A percentile compares a stretch with the other conserved stretches of the same genome.
Evolutionary conservation across 2,797 vertebrate species (phyloP).

Genomic region (Florisuga fusca): DNA sequence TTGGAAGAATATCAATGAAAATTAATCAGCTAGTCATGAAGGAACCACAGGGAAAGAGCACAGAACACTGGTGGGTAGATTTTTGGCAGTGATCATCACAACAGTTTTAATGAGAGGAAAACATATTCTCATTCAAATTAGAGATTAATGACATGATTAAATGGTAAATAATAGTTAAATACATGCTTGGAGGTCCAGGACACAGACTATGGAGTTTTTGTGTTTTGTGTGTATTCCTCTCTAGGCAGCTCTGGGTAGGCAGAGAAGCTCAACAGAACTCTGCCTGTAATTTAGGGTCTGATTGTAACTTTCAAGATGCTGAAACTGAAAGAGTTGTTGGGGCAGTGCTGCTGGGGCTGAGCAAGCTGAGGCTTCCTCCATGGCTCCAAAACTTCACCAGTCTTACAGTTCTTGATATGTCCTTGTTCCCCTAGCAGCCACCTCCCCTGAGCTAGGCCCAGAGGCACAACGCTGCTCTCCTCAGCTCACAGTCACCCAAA

Average conservation of each 20-base stretch:
- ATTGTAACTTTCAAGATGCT: not conserved
- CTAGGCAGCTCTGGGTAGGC: not conserved
- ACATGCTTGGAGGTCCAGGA: conserved; percentile 61
- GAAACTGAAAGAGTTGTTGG: not conserved
- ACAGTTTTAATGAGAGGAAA: conserved; percentile 74
- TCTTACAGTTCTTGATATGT: not conserved
- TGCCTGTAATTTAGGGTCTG: conserved; percentile 29
- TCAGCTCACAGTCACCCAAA: not conserved
- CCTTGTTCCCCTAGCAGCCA: not conserved
- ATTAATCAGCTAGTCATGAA: conserved; percentile 75
- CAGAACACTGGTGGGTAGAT: conserved; percentile 73
- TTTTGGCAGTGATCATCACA: conserved; percentile 43
- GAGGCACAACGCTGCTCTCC: rapidly evolving
- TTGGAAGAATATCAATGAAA: conserved; percentile 78
- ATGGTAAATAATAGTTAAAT: conserved; percentile 73
- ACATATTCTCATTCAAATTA: conserved; percentile 73
- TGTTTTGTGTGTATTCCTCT: conserved; percentile 31
- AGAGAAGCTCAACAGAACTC: conserved; percentile 28
- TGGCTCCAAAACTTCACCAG: not conserved
- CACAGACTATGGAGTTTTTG: conserved; percentile 42
- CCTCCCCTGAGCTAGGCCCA: not conserved
- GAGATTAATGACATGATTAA: conserved; percentile 71
- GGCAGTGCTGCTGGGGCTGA: not conserved
- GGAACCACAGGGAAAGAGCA: conserved; percentile 67
- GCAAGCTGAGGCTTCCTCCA: not conserved